Evolutionary conservation across 2,113 vertebrate species (phyloP).

Genomic region (Oreochromis niloticus): DNA sequence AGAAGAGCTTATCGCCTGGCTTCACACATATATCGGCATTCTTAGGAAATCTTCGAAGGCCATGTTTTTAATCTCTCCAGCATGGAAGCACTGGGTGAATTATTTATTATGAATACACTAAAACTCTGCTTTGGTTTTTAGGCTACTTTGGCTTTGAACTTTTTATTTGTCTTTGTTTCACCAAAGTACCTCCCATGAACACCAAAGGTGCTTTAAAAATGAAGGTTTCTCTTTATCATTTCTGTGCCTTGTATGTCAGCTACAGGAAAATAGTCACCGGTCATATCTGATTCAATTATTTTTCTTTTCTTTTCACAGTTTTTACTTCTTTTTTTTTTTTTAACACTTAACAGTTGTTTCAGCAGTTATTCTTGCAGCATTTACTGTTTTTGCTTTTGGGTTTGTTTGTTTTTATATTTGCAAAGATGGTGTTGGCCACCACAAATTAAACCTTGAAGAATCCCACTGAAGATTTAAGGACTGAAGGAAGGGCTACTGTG

Average conservation of each 20-base stretch:
- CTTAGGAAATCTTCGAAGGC: constrained; percentile 36
- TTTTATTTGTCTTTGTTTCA: constrained; percentile 62
- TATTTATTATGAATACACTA: constrained; percentile 52
- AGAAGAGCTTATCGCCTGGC: constrained; percentile 22
- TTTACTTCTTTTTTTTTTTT: not conserved
- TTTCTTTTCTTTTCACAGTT: not conserved
- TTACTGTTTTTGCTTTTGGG: not conserved
- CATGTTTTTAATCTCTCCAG: constrained; percentile 42
- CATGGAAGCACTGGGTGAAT: constrained; percentile 38
- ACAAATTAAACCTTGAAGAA: not conserved
- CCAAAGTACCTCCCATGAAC: constrained; percentile 78
- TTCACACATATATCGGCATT: constrained; percentile 28
- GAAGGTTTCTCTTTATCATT: constrained; percentile 73
- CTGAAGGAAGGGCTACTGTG: constrained; percentile 24
- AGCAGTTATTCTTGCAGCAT: constrained; percentile 1
- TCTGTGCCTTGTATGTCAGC: constrained; percentile 78
- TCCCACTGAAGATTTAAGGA: not conserved
- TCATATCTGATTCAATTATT: constrained; percentile 10
- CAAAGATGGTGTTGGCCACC: not conserved
- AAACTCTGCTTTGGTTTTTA: constrained; percentile 37
- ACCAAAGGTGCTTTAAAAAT: constrained; percentile 82
- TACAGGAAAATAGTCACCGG: constrained; percentile 61
- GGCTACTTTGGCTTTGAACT: constrained; percentile 60
- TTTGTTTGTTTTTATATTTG: not conserved
- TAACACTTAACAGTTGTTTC: not conserved